A percentile compares a stretch with the other conserved stretches of the same genome.
These are phyloP conservation scores for Formica aserva DNA, from an alignment of 2,888 invertebrate species.

Conservation along the genomic window DNA sequence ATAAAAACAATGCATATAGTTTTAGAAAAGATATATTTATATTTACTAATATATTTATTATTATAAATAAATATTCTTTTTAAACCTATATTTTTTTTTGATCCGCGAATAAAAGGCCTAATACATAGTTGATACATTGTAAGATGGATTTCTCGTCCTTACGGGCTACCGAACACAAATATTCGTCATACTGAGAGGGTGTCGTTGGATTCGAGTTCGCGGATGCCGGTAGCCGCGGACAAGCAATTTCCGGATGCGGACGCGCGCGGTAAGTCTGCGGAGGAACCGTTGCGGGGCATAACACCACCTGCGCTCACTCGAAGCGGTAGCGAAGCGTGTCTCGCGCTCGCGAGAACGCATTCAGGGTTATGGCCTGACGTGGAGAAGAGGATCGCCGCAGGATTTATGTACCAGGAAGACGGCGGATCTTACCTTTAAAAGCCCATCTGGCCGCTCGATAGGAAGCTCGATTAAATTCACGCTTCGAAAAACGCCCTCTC, in stretches of 20 bases:
- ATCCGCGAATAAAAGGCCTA: neutral
- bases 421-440: slow-evolving; percentile 68
- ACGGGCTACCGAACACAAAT: slow-evolving; percentile 10
- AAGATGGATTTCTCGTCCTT: neutral
- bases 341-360: slow-evolving; percentile 55
- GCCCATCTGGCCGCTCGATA: slow-evolving; percentile 62
- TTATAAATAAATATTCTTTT: too few species aligned
- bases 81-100: neutral
- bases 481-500: slow-evolving; percentile 55
- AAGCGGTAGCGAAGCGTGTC: slow-evolving; percentile 68
- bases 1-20: neutral
- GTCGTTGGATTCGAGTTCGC: slow-evolving; percentile 31
- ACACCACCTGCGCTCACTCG: slow-evolving; percentile 58
- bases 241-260: slow-evolving; percentile 50
- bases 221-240: slow-evolving; percentile 29
- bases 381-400: slow-evolving; percentile 67
- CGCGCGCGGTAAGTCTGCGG: slow-evolving; percentile 27
- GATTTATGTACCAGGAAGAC: slow-evolving; percentile 75
- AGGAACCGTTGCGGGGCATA: slow-evolving; percentile 48
- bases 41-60: neutral
- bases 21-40: neutral
- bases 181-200: slow-evolving; percentile 17
- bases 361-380: slow-evolving; percentile 66
- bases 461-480: slow-evolving; percentile 71
- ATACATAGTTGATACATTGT: neutral